Conservation (phyloP, 23 tunicate genomes). For the Halocynthia roretzi region DNA sequence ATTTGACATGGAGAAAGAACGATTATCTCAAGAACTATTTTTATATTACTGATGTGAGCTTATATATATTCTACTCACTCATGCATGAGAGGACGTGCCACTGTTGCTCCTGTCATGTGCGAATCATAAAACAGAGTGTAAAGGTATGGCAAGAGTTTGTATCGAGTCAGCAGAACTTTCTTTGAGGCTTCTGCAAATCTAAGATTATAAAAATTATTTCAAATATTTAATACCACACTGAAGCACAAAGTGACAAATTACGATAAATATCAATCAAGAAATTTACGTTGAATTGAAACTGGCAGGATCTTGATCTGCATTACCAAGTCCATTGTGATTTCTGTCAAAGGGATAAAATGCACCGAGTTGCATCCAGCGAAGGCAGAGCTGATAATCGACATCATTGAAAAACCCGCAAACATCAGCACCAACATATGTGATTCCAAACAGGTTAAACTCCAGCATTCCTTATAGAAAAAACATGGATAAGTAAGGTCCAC, state of each 20-base stretch:
- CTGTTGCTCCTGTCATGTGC: constrained; percentile 60
- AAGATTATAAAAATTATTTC: neutral
- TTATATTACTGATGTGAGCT: neutral
- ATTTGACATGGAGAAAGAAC: too few relatives aligned
- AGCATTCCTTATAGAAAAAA: constrained; percentile 45
- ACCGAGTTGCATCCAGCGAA: constrained; percentile 97
- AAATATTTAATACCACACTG: neutral
- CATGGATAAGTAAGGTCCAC: too few relatives aligned
- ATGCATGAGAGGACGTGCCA: constrained; percentile 73
- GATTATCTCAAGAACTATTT: too few relatives aligned
- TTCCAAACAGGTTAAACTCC: constrained; percentile 89
- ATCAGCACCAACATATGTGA: constrained; percentile 95
- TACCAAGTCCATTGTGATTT: constrained; percentile 81
- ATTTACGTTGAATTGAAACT: constrained; percentile 12
- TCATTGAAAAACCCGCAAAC: constrained; percentile 96
- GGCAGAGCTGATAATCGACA: constrained; percentile 73
- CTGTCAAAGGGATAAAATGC: constrained; percentile 93
- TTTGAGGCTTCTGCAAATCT: constrained; percentile 69
- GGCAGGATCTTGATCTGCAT: constrained; percentile 91
- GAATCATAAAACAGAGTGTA: constrained; percentile 87
- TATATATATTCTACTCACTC: constrained; percentile 53
- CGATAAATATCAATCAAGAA: neutral
- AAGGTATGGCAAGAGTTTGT: constrained; percentile 60
- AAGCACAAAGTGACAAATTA: neutral
- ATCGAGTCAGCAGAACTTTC: constrained; percentile 56